Conservation (phyloP, 2,797 vertebrate species). For the Dryobates pubescens region DNA sequence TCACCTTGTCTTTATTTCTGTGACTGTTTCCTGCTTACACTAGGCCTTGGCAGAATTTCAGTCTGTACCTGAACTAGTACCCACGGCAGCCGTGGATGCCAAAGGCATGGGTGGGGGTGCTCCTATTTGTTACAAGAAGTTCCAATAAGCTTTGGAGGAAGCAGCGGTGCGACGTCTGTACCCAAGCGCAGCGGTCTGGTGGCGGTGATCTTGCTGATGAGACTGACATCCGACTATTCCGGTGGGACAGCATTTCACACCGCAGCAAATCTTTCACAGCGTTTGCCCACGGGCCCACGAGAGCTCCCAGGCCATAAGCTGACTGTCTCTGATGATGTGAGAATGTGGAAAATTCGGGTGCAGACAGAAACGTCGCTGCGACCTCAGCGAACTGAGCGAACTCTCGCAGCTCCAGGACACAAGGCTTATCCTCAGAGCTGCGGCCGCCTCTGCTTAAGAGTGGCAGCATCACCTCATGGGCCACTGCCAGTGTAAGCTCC, state of each 20-base stretch:
- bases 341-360: rapidly evolving
- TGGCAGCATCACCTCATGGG: neutral
- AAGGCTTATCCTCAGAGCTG: rapidly evolving
- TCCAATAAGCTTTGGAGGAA: neutral
- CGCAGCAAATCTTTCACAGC: neutral
- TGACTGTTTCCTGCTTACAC: neutral
- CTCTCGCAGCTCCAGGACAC: rapidly evolving
- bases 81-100: neutral
- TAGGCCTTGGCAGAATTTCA: neutral
- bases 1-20: neutral
- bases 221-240: rapidly evolving
- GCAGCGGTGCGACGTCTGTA: rapidly evolving
- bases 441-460: neutral
- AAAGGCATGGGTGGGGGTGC: neutral
- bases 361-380: neutral
- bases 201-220: rapidly evolving
- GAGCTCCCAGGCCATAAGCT: neutral
- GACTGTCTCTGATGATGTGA: rapidly evolving
- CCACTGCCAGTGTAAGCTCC: rapidly evolving
- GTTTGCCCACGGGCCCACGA: neutral
- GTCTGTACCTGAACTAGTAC: neutral
- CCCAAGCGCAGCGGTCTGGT: rapidly evolving
- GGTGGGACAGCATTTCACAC: neutral
- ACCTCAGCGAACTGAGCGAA: rapidly evolving
- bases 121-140: neutral